Percentiles rank a stretch among this genome's conserved stretches.
Evolutionary conservation across 2,888 invertebrate genomes (phyloP).

Genomic region (Dugesia japonica): DNA sequence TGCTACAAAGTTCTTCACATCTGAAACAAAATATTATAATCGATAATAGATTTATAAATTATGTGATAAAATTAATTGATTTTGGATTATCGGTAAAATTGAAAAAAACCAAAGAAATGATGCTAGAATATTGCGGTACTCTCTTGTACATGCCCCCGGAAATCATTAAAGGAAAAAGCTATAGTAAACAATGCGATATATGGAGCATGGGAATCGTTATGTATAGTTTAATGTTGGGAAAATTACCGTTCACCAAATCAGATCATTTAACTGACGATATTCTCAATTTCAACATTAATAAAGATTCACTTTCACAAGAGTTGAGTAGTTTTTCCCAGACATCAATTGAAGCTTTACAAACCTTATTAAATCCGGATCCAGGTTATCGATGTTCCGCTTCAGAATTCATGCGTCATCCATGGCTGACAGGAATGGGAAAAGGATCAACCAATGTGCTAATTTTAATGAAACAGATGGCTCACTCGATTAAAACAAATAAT

Average conservation of each 20-base stretch:
- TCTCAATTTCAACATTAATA: constrained; percentile 15
- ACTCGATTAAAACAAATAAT: too few species aligned
- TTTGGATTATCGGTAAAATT: constrained; percentile 52
- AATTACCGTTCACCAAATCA: constrained; percentile 21
- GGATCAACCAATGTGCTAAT: too few species aligned
- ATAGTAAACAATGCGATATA: constrained; percentile 54
- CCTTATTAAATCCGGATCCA: constrained; percentile 25
- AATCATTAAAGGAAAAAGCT: constrained; percentile 51
- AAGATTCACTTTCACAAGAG: not conserved
- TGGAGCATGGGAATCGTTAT: constrained; percentile 54
- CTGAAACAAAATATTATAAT: not conserved
- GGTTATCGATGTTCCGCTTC: constrained; percentile 23
- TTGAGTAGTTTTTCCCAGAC: not conserved
- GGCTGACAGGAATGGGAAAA: too few species aligned
- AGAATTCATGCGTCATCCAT: not conserved
- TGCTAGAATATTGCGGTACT: constrained; percentile 53
- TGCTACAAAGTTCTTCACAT: constrained; percentile 41
- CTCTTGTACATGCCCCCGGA: constrained; percentile 55
- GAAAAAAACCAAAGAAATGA: constrained; percentile 41
- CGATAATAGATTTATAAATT: not conserved
- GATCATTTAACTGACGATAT: constrained; percentile 25
- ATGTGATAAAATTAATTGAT: constrained; percentile 47
- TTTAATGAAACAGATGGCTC: too few species aligned
- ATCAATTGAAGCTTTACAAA: not conserved
- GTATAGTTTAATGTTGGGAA: constrained; percentile 42